Conservation (phyloP, 2,888 invertebrate species). For the Empis livida region DNA sequence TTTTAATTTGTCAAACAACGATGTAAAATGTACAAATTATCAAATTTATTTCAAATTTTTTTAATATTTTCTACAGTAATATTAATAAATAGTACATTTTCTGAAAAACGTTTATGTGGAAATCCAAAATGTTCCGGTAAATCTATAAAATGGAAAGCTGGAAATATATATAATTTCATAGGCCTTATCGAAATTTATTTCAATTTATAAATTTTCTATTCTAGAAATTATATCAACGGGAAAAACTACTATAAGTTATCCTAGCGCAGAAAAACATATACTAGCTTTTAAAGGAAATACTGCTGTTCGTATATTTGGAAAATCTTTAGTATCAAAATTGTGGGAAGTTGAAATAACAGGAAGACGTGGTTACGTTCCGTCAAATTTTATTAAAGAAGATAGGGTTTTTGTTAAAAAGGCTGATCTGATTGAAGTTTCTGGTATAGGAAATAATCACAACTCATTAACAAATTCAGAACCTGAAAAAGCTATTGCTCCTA, state of each 20-base stretch:
- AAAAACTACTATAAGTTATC: constrained; percentile 44
- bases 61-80: not conserved
- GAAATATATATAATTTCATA: not conserved
- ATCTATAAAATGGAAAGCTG: not conserved
- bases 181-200: not conserved
- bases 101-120: constrained; percentile 57
- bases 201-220: constrained; percentile 8
- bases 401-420: constrained; percentile 37
- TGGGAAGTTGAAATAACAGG: constrained; percentile 61
- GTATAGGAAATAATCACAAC: not conserved
- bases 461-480: not conserved
- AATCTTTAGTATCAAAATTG: constrained; percentile 43
- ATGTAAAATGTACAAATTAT: not conserved
- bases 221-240: constrained; percentile 39
- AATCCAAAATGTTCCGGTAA: constrained; percentile 58
- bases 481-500: not conserved
- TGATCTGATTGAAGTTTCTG: constrained; percentile 33
- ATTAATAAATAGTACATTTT: constrained; percentile 36
- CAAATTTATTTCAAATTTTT: not conserved
- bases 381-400: constrained; percentile 44
- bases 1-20: too few species aligned
- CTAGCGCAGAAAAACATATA: constrained; percentile 40
- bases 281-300: constrained; percentile 47
- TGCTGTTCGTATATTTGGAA: constrained; percentile 52
- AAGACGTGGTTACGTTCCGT: constrained; percentile 52